Conservation (phyloP, 2,888 invertebrate genomes). For the Athalia cordata region DNA sequence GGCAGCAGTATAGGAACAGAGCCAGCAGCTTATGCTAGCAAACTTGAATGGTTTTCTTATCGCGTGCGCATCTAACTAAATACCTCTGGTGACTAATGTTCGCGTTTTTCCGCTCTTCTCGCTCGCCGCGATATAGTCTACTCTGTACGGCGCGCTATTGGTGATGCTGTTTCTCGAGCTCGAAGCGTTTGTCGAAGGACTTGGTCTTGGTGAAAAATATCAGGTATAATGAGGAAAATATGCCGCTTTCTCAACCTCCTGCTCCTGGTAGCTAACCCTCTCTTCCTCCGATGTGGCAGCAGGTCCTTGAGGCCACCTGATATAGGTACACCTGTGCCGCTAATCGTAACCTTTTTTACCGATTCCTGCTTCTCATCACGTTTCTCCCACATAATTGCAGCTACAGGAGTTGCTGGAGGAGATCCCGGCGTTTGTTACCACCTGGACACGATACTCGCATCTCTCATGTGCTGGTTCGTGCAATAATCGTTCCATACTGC, state of each 20-base stretch:
- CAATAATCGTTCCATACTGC: not conserved
- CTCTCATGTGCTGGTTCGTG: not conserved
- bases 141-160: slow-evolving; percentile 3
- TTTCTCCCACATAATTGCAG: not conserved
- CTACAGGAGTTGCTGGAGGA: not conserved
- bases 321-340: slow-evolving; percentile 23
- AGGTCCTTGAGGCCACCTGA: slow-evolving; percentile 35
- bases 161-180: too few relatives aligned
- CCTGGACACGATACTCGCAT: not conserved
- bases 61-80: slow-evolving; percentile 58
- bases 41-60: slow-evolving; percentile 55
- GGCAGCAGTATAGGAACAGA: not conserved
- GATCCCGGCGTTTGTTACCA: not conserved
- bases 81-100: slow-evolving; percentile 53
- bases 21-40: not conserved
- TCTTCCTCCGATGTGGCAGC: not conserved
- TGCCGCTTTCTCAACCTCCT: not conserved
- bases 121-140: not conserved
- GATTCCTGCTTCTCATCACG: not conserved
- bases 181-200: too few relatives aligned
- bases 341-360: slow-evolving; percentile 11
- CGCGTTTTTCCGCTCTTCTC: slow-evolving; percentile 46
- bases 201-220: too few relatives aligned
- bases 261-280: not conserved
- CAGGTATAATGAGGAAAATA: not conserved